phyloP scores from a whole-genome alignment of 2,113 vertebrate species.

The Rutilus rutilus region DNA sequence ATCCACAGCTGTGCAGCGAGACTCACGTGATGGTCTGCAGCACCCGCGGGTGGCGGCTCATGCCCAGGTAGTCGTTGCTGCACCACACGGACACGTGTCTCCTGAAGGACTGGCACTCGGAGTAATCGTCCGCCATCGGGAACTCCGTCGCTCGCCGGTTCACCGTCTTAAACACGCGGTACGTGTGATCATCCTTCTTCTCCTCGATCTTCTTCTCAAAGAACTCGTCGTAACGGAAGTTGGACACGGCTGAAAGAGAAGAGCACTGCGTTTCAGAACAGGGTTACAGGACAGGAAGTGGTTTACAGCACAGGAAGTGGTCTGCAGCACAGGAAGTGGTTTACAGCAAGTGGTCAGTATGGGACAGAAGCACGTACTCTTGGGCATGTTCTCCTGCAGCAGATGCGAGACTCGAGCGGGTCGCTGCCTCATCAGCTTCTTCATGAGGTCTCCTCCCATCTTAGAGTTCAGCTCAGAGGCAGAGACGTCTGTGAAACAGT shows the following conservation, averaged over 20 bases:
- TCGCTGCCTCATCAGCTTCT: constrained; percentile 85
- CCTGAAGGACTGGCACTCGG: constrained; percentile 80
- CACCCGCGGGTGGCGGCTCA: constrained; percentile 94
- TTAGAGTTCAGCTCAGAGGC: constrained; percentile 65
- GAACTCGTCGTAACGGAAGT: constrained; percentile 92
- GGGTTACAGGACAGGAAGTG: background rate
- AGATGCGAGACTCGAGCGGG: constrained; percentile 89
- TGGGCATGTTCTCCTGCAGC: constrained; percentile 94
- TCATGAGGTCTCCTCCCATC: constrained; percentile 73
- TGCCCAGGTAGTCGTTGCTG: constrained; percentile 97
- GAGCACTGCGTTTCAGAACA: background rate
- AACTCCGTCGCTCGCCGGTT: constrained; percentile 88
- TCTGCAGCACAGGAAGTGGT: too few species aligned
- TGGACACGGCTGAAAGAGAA: constrained; percentile 75
- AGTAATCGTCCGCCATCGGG: constrained; percentile 94
- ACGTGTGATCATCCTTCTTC: constrained; percentile 94
- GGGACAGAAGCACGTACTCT: constrained; percentile 74
- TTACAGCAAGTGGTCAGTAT: too few species aligned
- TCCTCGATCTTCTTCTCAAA: constrained; percentile 96
- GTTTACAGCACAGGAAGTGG: too few species aligned
- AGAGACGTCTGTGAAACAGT: constrained; percentile 73
- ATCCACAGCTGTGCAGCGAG: constrained; percentile 15
- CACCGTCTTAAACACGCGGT: constrained; percentile 96
- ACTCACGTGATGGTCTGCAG: constrained; percentile 87
- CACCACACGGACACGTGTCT: constrained; percentile 95